Percentiles rank a stretch among this genome's conserved stretches.
These are phyloP conservation scores for Tanaodytes sp. DNA, from an alignment of 2,888 invertebrate species.

Conservation along the genomic window DNA sequence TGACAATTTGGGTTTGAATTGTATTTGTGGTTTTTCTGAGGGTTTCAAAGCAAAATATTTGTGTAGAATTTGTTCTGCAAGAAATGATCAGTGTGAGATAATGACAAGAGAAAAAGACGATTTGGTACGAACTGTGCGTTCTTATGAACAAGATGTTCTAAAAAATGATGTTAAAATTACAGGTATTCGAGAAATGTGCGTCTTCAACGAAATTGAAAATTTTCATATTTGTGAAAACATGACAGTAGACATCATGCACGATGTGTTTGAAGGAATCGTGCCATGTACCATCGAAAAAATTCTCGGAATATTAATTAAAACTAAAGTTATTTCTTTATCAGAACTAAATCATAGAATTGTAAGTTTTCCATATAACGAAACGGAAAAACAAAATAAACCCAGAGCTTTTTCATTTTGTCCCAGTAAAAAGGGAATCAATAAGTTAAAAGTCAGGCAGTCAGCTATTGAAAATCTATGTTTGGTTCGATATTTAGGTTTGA, in stretches of 20 bases:
- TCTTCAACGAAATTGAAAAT: not conserved
- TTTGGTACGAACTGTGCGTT: constrained; percentile 32
- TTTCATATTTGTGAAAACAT: constrained; percentile 37
- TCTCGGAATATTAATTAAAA: constrained; percentile 18
- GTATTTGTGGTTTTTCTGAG: constrained; percentile 17
- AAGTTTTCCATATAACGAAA: too few species aligned
- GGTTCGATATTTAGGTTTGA: constrained; percentile 25
- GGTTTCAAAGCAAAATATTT: constrained; percentile 9
- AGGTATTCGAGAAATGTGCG: not conserved
- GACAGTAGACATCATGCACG: constrained; percentile 26
- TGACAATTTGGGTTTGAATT: constrained; percentile 14
- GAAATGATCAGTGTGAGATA: constrained; percentile 33
- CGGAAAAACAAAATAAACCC: not conserved
- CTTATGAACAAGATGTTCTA: constrained; percentile 33
- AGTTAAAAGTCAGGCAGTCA: constrained; percentile 28
- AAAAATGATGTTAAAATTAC: not conserved
- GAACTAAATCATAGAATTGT: constrained; percentile 17
- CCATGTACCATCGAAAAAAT: constrained; percentile 17
- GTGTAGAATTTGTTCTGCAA: constrained; percentile 32
- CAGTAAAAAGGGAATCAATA: constrained; percentile 18
- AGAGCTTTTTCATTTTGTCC: not conserved
- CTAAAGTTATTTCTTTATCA: constrained; percentile 14
- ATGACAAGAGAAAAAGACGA: constrained; percentile 38
- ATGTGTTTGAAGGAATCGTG: constrained; percentile 36
- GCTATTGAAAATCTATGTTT: constrained; percentile 30